Conservation (phyloP, 2,113 vertebrate species). For the Panthera leo region DNA sequence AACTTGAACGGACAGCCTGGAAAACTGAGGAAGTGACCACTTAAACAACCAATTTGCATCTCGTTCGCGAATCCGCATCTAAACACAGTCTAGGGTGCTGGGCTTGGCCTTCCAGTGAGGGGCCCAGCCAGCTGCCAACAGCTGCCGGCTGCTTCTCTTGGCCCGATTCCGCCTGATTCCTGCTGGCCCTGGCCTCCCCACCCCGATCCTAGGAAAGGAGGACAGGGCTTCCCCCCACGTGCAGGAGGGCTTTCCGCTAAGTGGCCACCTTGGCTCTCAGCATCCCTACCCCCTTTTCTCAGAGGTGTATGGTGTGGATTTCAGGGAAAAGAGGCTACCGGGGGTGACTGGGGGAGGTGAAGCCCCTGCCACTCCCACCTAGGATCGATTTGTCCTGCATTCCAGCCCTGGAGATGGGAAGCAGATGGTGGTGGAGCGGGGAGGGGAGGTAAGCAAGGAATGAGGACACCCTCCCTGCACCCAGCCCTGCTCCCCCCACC, state of each 20-base stretch:
- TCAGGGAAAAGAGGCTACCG: constrained; percentile 53
- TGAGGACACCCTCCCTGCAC: constrained; percentile 33
- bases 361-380: constrained; percentile 1
- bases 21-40: constrained; percentile 83
- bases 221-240: background rate
- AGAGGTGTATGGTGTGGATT: constrained; percentile 19
- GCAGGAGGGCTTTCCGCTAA: background rate
- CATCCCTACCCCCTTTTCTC: background rate
- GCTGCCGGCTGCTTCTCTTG: constrained; percentile 60
- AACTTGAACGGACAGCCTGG: constrained; percentile 81
- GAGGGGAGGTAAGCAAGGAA: constrained; percentile 37
- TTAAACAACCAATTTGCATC: constrained; percentile 79
- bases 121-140: constrained; percentile 58
- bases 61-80: constrained; percentile 63
- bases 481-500: background rate
- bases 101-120: background rate
- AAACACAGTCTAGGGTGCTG: constrained; percentile 30
- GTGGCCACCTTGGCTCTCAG: background rate
- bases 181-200: background rate
- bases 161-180: background rate
- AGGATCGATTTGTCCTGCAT: constrained; percentile 79
- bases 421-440: constrained; percentile 66
- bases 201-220: background rate
- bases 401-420: constrained; percentile 73
- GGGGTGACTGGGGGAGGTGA: background rate